Conservation (phyloP, 2,888 invertebrate genomes). For the Polydrusus tereticollis region DNA sequence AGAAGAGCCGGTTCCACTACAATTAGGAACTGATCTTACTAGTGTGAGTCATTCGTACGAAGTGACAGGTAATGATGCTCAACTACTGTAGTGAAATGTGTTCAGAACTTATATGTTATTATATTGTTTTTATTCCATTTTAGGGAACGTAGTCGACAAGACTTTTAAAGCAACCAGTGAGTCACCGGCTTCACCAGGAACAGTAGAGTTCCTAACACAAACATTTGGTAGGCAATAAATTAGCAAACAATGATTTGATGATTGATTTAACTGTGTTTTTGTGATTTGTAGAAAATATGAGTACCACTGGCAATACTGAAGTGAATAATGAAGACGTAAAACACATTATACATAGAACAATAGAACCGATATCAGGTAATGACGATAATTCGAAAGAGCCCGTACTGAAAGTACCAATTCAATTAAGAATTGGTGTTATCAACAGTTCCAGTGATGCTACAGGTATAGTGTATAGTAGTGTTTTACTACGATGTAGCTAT, state of each 20-base stretch:
- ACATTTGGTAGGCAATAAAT: neutral
- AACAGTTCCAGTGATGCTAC: neutral
- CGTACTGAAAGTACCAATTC: conserved; percentile 7
- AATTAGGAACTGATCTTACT: no score
- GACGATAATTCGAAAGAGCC: neutral
- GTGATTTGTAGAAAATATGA: neutral
- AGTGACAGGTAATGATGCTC: neutral
- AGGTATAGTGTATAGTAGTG: no score
- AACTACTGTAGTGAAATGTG: no score
- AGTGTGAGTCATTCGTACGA: neutral
- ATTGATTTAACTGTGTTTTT: no score
- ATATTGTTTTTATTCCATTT: neutral
- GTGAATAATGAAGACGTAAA: neutral
- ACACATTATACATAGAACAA: neutral
- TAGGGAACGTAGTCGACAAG: no score
- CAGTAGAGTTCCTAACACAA: conserved; percentile 16
- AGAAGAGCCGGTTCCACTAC: no score
- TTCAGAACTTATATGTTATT: no score
- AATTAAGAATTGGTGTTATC: conserved; percentile 5
- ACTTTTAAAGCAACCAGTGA: neutral
- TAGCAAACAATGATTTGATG: neutral
- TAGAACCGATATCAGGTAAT: neutral
- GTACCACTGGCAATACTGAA: neutral
- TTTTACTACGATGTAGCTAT: no score
- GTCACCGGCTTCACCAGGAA: neutral